These are phyloP conservation scores for Neelides folsomi DNA, from an alignment of 2,888 invertebrate genomes.

Conservation along the genomic window DNA sequence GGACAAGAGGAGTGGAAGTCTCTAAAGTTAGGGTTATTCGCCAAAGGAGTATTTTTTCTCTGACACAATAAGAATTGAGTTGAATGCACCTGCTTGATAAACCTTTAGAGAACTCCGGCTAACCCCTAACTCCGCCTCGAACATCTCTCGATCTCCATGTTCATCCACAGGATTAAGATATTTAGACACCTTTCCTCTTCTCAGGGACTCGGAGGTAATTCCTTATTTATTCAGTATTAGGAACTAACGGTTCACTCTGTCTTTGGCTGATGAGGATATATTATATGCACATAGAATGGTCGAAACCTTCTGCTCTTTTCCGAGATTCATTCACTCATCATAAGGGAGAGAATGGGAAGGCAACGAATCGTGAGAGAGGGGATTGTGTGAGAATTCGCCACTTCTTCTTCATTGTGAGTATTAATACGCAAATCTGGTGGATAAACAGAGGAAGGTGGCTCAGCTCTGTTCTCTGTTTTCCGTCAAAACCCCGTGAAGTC, in stretches of 20 bases:
- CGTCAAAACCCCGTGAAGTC: too few relatives aligned
- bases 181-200: too few relatives aligned
- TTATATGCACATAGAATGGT: constrained; percentile 1
- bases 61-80: constrained; percentile 2
- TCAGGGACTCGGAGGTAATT: too few relatives aligned
- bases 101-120: too few relatives aligned
- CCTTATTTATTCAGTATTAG: not conserved
- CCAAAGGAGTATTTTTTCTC: too few relatives aligned
- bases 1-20: too few relatives aligned
- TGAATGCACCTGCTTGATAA: constrained; percentile 10
- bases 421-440: constrained; percentile 6
- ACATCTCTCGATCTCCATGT: too few relatives aligned
- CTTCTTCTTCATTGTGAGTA: not conserved
- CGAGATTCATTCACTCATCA: not conserved
- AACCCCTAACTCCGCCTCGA: too few relatives aligned
- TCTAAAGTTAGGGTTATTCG: too few relatives aligned
- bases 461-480: not conserved
- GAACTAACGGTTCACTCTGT: not conserved
- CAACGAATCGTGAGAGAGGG: constrained; percentile 12
- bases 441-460: constrained; percentile 1
- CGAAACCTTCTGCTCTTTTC: constrained; percentile 3
- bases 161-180: too few relatives aligned
- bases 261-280: not conserved
- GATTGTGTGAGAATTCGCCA: not conserved
- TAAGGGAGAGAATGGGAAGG: constrained; percentile 3